Evolutionary conservation across 2,113 vertebrate species (phyloP).

Genomic region (Thamnophis sirtalis): DNA sequence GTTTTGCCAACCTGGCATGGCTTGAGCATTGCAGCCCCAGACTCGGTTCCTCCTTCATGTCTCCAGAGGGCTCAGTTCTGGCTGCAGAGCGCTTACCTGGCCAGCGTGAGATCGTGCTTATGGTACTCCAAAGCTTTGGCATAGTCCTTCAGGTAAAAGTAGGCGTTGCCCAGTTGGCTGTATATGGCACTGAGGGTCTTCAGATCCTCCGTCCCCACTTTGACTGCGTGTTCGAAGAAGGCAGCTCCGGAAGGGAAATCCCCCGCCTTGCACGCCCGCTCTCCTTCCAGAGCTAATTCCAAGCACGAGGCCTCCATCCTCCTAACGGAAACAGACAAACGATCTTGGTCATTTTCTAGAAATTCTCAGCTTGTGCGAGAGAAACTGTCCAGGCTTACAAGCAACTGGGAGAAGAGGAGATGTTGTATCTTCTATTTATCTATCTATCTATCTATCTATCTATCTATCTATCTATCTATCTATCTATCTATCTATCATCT

Average conservation of each 20-base stretch:
- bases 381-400: background rate
- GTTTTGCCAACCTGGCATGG: background rate
- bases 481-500: no score
- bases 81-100: constrained; percentile 74
- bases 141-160: constrained; percentile 96
- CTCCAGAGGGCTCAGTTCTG: background rate
- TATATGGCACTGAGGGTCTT: constrained; percentile 98
- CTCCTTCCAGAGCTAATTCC: constrained; percentile 93
- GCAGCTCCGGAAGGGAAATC: constrained; percentile 91
- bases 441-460: no score
- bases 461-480: no score
- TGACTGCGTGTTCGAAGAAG: constrained; percentile 93
- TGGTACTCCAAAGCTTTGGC: constrained; percentile 91
- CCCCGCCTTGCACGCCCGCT: constrained; percentile 89
- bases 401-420: background rate
- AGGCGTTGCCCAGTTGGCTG: constrained; percentile 96
- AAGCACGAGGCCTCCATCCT: constrained; percentile 97
- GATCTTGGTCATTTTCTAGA: background rate
- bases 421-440: no score
- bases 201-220: constrained; percentile 94
- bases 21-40: background rate
- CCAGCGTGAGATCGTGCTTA: constrained; percentile 89
- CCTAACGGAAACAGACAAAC: background rate
- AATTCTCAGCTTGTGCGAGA: background rate
- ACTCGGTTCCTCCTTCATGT: background rate